Base-by-base conservation (phyloP, 1,140 invertebrate genomes). In the Neuroterus valhalla region DNA sequence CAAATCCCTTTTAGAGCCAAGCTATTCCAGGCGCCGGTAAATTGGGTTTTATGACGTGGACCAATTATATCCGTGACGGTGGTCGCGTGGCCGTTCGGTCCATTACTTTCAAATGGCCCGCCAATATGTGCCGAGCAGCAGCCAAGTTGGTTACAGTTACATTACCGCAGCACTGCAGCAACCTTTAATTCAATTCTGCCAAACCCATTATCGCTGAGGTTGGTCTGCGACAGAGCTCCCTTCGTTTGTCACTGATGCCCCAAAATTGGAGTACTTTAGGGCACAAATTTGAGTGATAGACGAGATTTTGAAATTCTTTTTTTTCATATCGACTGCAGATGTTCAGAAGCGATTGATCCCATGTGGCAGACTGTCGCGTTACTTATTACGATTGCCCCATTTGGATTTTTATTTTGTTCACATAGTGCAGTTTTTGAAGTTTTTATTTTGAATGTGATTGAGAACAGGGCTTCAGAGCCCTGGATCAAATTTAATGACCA, bases 1-100 rank as follows among this genome's bases (percentile, higher is more conserved):
- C 19, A 19, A 12, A 19, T 52, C 50, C 50, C 50, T 23, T 52
- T 52, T 52, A 23, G 50, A 11, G 12, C 19, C 2, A 52, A 19
- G 50, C 50, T 52, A 23, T 52, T 52, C 50, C 50, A 17, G 17
- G 50, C 19, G 6, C 6, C 50, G 12, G 23, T 52, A 52, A 52
- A 52, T 52, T 52, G 50, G 50, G 17, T 23, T 52, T 52, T 52
- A 19, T 52, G 50, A 52, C 50, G 50, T 52, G 19, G 19, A 21
- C 50, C 50, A 52, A 52, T 52, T 52, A 52, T 52, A 52, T 52
- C 50, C 6, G 19, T 52, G 50, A 52, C 23, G 50, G 50, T 52
- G 50, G 50, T 52, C 50, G 50, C 50, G 50, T 52, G 50, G 50
- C 50, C 23, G 19, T 17, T 19, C 19, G 50, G 50, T 52, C 50